Evolutionary conservation across 2,797 vertebrate species (phyloP), one percentile per base, ranked within the genome.

Genomic region (Pangasius macronema): DNA sequence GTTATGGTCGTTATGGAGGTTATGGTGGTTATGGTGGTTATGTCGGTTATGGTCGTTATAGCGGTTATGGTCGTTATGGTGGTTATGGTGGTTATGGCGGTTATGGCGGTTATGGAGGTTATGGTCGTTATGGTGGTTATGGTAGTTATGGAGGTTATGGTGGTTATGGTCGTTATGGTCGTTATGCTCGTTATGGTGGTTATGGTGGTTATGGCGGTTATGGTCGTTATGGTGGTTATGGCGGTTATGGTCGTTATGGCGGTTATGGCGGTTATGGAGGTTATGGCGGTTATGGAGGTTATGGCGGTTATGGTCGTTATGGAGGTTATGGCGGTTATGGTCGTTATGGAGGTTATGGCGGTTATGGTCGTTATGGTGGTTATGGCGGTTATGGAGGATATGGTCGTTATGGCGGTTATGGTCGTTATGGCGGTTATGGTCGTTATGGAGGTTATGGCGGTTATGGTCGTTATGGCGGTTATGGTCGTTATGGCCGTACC

Each of bases 401-500:
- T 39, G 36, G 36, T 39, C 2, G 36, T 39, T 39, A 39, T 3
- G 36, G 36, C 3, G 36, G 36, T 39, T 39, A 39, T 20, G 33
- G 5, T n/a, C 27, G 9, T 63, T 3, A 9, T 2, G 24, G 61
- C n/a, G 2, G 0, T 67, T 5, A 2, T 67, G 51, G 13, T 53
- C 11, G 13, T 53, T 53, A 53, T 3, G 13, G 13, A 2, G 39
- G 39, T 39, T 39, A 39, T 8, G 33, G 5, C 13, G 27, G 24
- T 65, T 13, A 9, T 13, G 61, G 61, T 65, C 0, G 1, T 67
- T 5, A 2, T 33, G 51, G 51, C 16, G 13, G 14, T 53, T 53
- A 53, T 1, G 14, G 14, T 42, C 5, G 39, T 42, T 42, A 42
- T 5, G 39, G 51, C 22, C 10, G 33, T 93, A 99, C 98, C 96